Percentiles rank a stretch among this genome's conserved stretches.
phyloP scores from a whole-genome alignment of 1,140 invertebrate genomes.

The Drosophila navojoa region DNA sequence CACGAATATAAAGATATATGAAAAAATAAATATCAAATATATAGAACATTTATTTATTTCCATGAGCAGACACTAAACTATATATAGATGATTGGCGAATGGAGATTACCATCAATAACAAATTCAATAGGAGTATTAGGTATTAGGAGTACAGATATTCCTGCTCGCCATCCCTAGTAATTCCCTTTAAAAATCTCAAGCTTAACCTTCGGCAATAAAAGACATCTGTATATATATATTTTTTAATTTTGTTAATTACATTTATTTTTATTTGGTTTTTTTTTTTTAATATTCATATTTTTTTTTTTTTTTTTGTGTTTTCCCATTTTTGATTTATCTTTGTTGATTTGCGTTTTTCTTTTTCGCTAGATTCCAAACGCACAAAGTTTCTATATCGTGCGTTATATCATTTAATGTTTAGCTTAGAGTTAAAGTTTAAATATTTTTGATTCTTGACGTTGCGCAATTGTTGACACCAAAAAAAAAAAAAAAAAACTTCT shows the following conservation, averaged over 20 bases:
- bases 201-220: too few species aligned
- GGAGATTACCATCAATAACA: too few species aligned
- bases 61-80: too few species aligned
- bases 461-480: slow-evolving; percentile 15
- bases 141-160: too few species aligned
- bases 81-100: too few species aligned
- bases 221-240: slow-evolving; percentile 14
- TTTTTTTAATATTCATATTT: slow-evolving; percentile 20
- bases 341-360: slow-evolving; percentile 31
- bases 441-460: slow-evolving; percentile 52
- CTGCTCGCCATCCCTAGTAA: too few species aligned
- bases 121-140: too few species aligned
- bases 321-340: slow-evolving; percentile 51
- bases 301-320: slow-evolving; percentile 26
- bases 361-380: slow-evolving; percentile 17
- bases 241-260: slow-evolving; percentile 64
- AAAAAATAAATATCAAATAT: too few species aligned
- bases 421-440: slow-evolving; percentile 29
- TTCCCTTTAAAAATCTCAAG: too few species aligned
- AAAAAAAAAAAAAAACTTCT: slow-evolving; percentile 47
- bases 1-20: too few species aligned
- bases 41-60: too few species aligned
- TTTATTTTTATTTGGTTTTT: slow-evolving; percentile 49
- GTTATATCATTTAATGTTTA: slow-evolving; percentile 16
- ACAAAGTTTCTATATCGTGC: slow-evolving; percentile 23